These are phyloP conservation scores for Pyxicephalus adspersus DNA, from an alignment of 2,113 vertebrate genomes.

Conservation along the genomic window DNA sequence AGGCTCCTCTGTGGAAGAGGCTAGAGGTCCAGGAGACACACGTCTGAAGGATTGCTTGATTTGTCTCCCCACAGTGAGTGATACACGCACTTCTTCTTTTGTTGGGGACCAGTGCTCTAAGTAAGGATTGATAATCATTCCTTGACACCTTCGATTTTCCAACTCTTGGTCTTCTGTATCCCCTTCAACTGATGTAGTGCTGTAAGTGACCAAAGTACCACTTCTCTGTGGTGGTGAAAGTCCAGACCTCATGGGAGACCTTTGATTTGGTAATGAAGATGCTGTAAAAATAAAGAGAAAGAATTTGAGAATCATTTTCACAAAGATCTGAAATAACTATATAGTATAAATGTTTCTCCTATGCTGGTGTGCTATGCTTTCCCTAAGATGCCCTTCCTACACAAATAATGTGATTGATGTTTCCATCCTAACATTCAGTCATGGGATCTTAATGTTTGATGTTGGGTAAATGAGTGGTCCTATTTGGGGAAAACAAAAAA, in stretches of 20 bases:
- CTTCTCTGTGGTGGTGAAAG: conserved; percentile 53
- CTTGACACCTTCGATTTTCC: conserved; percentile 51
- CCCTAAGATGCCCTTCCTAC: conserved; percentile 10
- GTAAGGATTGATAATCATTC: conserved; percentile 53
- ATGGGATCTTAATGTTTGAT: too few species aligned
- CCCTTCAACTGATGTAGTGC: conserved; percentile 53
- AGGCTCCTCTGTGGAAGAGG: conserved; percentile 54
- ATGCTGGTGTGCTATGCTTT: not conserved
- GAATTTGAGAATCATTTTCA: not conserved
- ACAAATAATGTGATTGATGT: not conserved
- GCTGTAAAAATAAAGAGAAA: conserved; percentile 40
- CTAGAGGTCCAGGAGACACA: conserved; percentile 49
- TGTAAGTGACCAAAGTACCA: conserved; percentile 53
- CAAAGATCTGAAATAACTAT: not conserved
- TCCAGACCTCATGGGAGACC: conserved; percentile 47
- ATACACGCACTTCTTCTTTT: conserved; percentile 50
- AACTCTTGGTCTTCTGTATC: conserved; percentile 54
- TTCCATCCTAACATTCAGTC: not conserved
- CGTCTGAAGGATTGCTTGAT: conserved; percentile 53
- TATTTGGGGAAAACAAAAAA: not conserved
- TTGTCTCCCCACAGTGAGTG: conserved; percentile 50
- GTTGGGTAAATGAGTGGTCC: not conserved
- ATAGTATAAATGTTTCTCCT: not conserved
- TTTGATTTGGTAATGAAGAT: conserved; percentile 55
- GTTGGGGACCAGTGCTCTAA: conserved; percentile 53